Evolutionary conservation across 2,797 vertebrate species (phyloP), one percentile per base, ranked within the genome.

Genomic region (Cephalopachus bancanus): DNA sequence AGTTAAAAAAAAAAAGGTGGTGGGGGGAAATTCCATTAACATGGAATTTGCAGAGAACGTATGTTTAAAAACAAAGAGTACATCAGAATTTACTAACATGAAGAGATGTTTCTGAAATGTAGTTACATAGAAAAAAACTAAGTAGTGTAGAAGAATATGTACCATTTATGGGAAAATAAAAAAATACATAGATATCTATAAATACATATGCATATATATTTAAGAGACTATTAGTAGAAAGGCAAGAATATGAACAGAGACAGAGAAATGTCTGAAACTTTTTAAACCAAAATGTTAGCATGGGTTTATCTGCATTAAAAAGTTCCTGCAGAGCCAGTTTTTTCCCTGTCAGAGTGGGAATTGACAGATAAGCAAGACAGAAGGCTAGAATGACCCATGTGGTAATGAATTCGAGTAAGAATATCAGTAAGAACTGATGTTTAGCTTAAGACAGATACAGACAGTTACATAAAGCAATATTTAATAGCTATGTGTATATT

Each of bases 191-290:
- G 24, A 88, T n/a, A 59, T 30, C 44, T 37, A 91, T 74, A 78
- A 26, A 59, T 44, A 37, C 53, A 30, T 20, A 33, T 33, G 59
- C 15, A 10, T 59, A 28, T 16, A 79, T 37, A 81, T 87, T 87
- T 91, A 44, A 20, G 44, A 95, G 94, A 92, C 51, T 71, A 74
- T 71, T 95, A 91, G 65, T 74, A 93, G 53, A 93, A 92, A 95
- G 30, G 16, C 53, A 95, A 86, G 84, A 93, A 79, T 44, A 96
- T 22, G 55, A 57, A 75, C 28, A 86, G 76, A 96, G 74, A 92
- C 1, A 62, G 86, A 97, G 65, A 94, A 49, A 84, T 89, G 37
- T 74, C 65, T 94, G n/a, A 71, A 95, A 96, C 86, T 12, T n/a
- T 80, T 89, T 92, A 44, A 44, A 53, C 12, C 20, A 60, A 96